Percentiles rank a stretch among this genome's conserved stretches.
Conservation (phyloP, 2,888 invertebrate species). For the Cephus pygmeus region DNA sequence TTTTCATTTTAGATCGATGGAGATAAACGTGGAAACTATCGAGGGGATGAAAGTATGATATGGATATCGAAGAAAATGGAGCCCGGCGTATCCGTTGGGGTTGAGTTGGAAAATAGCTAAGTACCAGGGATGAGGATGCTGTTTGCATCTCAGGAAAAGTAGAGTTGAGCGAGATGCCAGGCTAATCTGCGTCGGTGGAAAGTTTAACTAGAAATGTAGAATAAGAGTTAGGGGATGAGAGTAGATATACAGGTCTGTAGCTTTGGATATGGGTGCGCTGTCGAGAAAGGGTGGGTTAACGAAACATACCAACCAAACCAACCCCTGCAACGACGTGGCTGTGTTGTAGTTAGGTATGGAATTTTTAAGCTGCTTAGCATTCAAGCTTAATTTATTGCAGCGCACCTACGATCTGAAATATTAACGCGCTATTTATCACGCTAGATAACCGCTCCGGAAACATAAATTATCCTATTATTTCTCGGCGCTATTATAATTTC, state of each 20-base stretch:
- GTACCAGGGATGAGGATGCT: background rate
- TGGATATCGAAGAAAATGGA: background rate
- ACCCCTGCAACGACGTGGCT: background rate
- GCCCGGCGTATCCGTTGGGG: too few species aligned
- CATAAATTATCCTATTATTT: constrained; percentile 2
- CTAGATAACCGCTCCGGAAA: constrained; percentile 14
- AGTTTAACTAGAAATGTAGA: constrained; percentile 52
- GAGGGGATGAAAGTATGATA: background rate
- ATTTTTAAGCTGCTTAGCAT: constrained; percentile 53
- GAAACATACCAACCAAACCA: constrained; percentile 36
- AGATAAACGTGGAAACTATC: background rate
- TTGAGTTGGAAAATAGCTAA: background rate
- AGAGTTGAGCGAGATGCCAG: constrained; percentile 6
- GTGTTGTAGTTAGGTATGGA: constrained; percentile 26
- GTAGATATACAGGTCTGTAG: background rate
- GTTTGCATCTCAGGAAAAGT: background rate
- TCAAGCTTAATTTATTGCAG: constrained; percentile 40
- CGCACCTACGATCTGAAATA: constrained; percentile 38
- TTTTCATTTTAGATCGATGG: background rate
- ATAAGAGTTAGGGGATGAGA: constrained; percentile 13
- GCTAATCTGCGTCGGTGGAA: constrained; percentile 50
- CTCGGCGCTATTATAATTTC: background rate
- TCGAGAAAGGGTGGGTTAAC: constrained; percentile 32
- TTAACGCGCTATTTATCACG: constrained; percentile 32
- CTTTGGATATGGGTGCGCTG: too few species aligned